Evolutionary conservation across 2,113 vertebrate genomes (phyloP).

Genomic region (Pteropus alecto): DNA sequence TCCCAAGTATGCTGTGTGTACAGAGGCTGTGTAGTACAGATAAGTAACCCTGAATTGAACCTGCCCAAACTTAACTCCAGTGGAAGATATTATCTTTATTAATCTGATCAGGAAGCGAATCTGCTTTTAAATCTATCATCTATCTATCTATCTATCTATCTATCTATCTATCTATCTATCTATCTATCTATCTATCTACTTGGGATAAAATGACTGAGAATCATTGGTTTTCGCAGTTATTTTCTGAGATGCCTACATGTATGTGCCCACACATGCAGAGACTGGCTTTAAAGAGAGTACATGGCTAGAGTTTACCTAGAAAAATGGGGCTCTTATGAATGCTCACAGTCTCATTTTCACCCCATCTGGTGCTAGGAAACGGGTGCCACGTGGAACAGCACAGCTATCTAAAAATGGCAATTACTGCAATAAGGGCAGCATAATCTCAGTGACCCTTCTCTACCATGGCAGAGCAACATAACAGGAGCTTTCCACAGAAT

Average conservation of each 20-base stretch:
- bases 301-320: neutral
- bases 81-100: neutral
- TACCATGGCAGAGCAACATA: accelerated
- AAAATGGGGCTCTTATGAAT: neutral
- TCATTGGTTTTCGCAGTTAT: neutral
- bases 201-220: neutral
- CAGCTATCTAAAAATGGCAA: neutral
- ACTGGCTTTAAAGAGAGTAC: accelerated
- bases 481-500: neutral
- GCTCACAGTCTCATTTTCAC: neutral
- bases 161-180: no score
- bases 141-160: no score
- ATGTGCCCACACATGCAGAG: no score
- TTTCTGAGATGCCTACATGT: neutral
- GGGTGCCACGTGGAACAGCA: neutral
- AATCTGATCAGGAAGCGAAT: neutral
- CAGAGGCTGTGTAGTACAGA: neutral
- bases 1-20: no score
- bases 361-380: neutral
- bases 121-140: neutral
- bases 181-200: neutral
- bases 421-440: neutral
- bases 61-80: neutral
- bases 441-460: accelerated
- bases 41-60: neutral